phyloP scores from a whole-genome alignment of 2,797 vertebrate genomes.

The Periparus ater region DNA sequence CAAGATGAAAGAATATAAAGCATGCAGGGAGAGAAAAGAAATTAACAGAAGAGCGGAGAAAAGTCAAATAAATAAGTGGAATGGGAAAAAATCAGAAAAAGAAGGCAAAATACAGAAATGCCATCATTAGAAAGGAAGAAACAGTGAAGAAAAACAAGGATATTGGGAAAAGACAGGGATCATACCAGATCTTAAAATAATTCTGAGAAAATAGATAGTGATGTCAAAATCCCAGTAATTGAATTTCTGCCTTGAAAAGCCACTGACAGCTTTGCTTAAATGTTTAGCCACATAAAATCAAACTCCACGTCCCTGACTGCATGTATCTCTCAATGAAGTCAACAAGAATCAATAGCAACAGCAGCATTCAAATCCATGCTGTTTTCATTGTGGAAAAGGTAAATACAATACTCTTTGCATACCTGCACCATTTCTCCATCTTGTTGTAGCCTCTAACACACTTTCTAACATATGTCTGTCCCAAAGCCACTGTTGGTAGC shows the following conservation, averaged over 20 bases:
- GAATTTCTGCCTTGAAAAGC: constrained; percentile 49
- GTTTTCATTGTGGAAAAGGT: neutral
- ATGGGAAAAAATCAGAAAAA: neutral
- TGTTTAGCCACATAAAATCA: constrained; percentile 23
- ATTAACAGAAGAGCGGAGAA: neutral
- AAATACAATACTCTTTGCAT: neutral
- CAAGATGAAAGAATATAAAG: constrained; percentile 12
- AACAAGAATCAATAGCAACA: neutral
- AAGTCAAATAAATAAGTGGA: neutral
- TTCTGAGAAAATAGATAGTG: neutral
- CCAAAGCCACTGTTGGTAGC: neutral
- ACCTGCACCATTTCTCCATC: neutral
- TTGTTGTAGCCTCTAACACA: neutral
- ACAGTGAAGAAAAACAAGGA: neutral
- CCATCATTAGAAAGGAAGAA: neutral
- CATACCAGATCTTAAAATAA: neutral
- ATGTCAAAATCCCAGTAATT: neutral
- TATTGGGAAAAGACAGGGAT: neutral
- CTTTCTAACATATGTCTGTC: neutral
- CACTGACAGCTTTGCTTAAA: neutral
- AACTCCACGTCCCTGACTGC: neutral
- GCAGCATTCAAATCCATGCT: neutral
- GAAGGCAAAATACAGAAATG: neutral
- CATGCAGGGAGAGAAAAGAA: neutral
- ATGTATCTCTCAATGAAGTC: neutral